phyloP scores from a whole-genome alignment of 1,140 invertebrate genomes.

The Dendroctonus ponderosae region DNA sequence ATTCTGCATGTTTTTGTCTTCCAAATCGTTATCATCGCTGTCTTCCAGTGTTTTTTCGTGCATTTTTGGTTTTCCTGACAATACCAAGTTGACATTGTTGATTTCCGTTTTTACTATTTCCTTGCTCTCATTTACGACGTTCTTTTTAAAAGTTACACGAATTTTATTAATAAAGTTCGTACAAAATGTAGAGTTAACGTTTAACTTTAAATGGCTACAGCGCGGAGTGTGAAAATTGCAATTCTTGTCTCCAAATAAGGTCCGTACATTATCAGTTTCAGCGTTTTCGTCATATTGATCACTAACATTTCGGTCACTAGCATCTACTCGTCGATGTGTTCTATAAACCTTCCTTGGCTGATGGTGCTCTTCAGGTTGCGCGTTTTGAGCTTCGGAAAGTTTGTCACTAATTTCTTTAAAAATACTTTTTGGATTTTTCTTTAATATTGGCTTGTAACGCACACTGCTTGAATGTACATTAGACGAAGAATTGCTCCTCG shows the following conservation, averaged over 20 bases:
- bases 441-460: slow-evolving; percentile 3
- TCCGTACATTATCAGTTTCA: too few species aligned
- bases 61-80: slow-evolving; percentile 15
- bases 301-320: too few species aligned
- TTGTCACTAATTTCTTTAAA: slow-evolving; percentile 29
- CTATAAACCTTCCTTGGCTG: too few species aligned
- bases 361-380: not conserved
- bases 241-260: too few species aligned
- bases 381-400: not conserved
- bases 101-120: slow-evolving; percentile 11
- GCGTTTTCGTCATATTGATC: too few species aligned
- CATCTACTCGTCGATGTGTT: too few species aligned
- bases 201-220: too few species aligned
- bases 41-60: not conserved
- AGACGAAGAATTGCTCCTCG: not conserved
- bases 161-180: slow-evolving; percentile 6
- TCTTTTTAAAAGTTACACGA: slow-evolving; percentile 10
- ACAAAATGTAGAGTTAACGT: too few species aligned
- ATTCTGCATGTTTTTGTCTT: slow-evolving; percentile 15
- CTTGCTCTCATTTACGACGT: not conserved
- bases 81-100: slow-evolving; percentile 8
- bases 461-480: slow-evolving; percentile 2
- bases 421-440: slow-evolving; percentile 33
- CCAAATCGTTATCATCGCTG: slow-evolving; percentile 2
- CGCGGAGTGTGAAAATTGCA: too few species aligned